These are phyloP conservation scores for Peromyscus eremicus DNA, from an alignment of 2,797 vertebrate species.

Conservation along the genomic window DNA sequence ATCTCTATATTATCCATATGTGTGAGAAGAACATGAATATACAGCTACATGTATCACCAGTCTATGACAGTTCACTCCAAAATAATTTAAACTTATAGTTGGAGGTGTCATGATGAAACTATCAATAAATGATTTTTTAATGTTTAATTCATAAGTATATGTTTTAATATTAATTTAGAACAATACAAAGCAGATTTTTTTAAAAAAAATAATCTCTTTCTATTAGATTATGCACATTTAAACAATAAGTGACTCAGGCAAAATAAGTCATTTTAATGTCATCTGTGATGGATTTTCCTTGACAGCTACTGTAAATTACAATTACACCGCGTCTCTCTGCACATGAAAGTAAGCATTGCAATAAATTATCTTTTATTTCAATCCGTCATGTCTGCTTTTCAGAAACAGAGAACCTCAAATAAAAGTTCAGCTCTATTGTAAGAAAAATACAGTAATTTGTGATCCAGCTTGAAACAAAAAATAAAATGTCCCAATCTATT, in stretches of 20 bases:
- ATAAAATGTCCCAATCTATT: constrained; percentile 86
- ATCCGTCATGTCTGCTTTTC: constrained; percentile 91
- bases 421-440: constrained; percentile 90
- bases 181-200: constrained; percentile 87
- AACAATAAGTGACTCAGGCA: constrained; percentile 92
- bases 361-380: constrained; percentile 94
- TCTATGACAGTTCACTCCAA: constrained; percentile 84
- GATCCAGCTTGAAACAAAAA: constrained; percentile 89
- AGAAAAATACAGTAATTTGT: constrained; percentile 92
- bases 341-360: constrained; percentile 92
- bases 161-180: constrained; percentile 91
- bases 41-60: constrained; percentile 78
- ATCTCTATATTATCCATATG: constrained; percentile 65
- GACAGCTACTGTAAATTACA: constrained; percentile 94
- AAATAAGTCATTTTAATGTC: constrained; percentile 94
- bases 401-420: constrained; percentile 90
- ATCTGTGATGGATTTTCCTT: constrained; percentile 91
- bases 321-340: constrained; percentile 90
- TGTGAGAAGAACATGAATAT: constrained; percentile 67
- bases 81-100: constrained; percentile 83
- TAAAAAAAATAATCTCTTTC: constrained; percentile 87
- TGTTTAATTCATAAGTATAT: constrained; percentile 90
- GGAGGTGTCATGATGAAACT: constrained; percentile 86
- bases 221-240: constrained; percentile 92
- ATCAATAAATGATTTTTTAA: constrained; percentile 88